Base-by-base conservation (phyloP, 2,888 invertebrate genomes). In the Cremastinae sp. region DNA sequence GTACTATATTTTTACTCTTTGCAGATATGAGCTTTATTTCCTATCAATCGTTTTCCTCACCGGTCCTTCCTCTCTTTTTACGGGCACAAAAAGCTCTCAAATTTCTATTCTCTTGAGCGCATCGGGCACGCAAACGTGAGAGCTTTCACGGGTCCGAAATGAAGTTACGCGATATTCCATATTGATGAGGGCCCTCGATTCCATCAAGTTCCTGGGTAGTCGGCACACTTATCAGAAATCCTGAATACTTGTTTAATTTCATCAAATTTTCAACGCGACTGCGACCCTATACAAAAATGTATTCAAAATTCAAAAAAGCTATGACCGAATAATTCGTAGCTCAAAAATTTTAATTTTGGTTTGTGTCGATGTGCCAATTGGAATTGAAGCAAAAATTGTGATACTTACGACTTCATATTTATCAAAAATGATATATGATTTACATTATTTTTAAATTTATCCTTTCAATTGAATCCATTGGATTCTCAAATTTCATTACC, bases 71-170 rank as follows among this genome's bases (percentile, higher is more conserved):
- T 54, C 56, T 68, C 59, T 61, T 51, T 58, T 68, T 56, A n/a
- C n/a, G n/a, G 56, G 38, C 22, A 54, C 45, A 64, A 72, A 72
- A 69, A 76, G 72, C 64, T 72, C 51, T 51, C 43, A n/a, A 62
- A n/a, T 56, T 62, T 43, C 49, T 22, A 61, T 54, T 28, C 51
- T 14, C 62, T 41, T 45, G 9, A 14, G 18, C 49, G 51, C 28
- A 58, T 66, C 47, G 22, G 64, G 12, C 36, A 14, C 18, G 28
- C 47, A 54, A 53, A 61, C 41, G 51, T 22, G 72, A 58, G 36
- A 53, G 58, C 64, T 64, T 38, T 68, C 18, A 51, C 54, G 18
- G n/a, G n/a, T n/a, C 36, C 12, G 10, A 53, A 64, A 76, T 59
- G 53, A 20, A 72, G 64, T 72, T 69, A 69, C 68, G 36, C 43